phyloP scores from a whole-genome alignment of 1,140 invertebrate genomes.

The Oscheius sp. region DNA sequence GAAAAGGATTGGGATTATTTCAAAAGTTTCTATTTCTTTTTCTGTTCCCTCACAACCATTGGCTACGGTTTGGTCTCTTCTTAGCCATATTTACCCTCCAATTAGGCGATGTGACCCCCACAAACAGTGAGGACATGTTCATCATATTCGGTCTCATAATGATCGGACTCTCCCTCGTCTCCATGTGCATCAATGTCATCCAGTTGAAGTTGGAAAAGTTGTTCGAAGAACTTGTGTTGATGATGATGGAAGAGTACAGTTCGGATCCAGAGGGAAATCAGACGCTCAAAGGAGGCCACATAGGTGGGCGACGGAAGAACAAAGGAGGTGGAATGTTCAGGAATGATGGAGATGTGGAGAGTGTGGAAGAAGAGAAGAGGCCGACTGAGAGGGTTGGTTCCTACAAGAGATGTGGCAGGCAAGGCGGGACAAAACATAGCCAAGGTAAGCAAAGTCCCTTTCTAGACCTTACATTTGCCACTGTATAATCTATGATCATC shows the following conservation, averaged over 20 bases:
- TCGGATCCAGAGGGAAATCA: slow-evolving; percentile 32
- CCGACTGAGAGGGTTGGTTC: neutral
- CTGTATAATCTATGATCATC: too few relatives aligned
- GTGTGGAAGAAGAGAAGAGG: slow-evolving; percentile 37
- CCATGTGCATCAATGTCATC: slow-evolving; percentile 60
- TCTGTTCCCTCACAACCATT: slow-evolving; percentile 58
- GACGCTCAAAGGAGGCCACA: slow-evolving; percentile 20
- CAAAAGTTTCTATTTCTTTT: slow-evolving; percentile 61
- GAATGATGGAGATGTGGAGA: slow-evolving; percentile 37
- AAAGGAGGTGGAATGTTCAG: slow-evolving; percentile 7
- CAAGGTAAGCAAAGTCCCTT: slow-evolving; percentile 1
- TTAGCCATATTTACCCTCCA: neutral
- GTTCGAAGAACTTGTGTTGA: slow-evolving; percentile 54
- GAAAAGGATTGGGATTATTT: slow-evolving; percentile 61
- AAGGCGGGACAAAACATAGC: slow-evolving; percentile 31
- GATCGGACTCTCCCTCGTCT: slow-evolving; percentile 56
- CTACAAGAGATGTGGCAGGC: slow-evolving; percentile 7
- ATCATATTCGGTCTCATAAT: slow-evolving; percentile 56
- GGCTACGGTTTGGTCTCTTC: slow-evolving; percentile 48
- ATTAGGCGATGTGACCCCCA: slow-evolving; percentile 60
- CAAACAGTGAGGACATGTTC: slow-evolving; percentile 57
- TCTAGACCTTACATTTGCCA: neutral
- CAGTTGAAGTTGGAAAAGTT: slow-evolving; percentile 57
- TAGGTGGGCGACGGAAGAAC: slow-evolving; percentile 16
- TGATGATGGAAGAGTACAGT: slow-evolving; percentile 56